Percentiles rank a stretch among this genome's conserved stretches.
Conservation (phyloP, 1,140 invertebrate species). For the Colletes gigas region DNA sequence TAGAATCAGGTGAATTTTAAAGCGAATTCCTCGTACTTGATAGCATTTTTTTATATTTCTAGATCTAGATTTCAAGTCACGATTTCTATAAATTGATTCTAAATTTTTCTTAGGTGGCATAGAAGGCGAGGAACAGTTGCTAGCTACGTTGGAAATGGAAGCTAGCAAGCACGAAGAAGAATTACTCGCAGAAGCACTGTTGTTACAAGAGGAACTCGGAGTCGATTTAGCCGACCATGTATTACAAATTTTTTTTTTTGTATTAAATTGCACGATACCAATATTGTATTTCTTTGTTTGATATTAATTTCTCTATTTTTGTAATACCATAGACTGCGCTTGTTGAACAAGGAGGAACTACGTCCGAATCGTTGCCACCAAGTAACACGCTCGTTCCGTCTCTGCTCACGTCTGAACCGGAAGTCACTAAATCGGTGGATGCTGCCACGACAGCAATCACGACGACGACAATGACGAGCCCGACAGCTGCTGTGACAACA, state of each 20-base stretch:
- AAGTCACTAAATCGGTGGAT: conserved; percentile 17
- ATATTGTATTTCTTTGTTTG: neutral
- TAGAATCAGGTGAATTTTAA: conserved; percentile 71
- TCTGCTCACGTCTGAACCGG: conserved; percentile 40
- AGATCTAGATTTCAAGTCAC: neutral
- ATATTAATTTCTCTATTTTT: neutral
- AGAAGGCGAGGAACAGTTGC: conserved; percentile 77
- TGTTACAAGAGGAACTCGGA: conserved; percentile 79
- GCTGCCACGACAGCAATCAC: neutral
- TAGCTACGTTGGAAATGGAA: conserved; percentile 78
- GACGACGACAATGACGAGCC: neutral
- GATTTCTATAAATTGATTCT: neutral
- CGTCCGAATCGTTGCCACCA: conserved; percentile 54
- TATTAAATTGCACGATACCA: neutral
- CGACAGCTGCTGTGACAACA: neutral
- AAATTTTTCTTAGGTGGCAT: conserved; percentile 68
- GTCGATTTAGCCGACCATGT: conserved; percentile 77
- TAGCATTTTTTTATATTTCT: neutral
- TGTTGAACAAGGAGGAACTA: conserved; percentile 49
- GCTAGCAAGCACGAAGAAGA: conserved; percentile 79
- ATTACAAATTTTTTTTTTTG: conserved; percentile 37
- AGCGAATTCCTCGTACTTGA: neutral
- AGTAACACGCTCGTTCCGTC: conserved; percentile 23
- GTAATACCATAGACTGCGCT: conserved; percentile 58
- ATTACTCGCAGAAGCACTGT: conserved; percentile 77